phyloP scores from a whole-genome alignment of 1,140 invertebrate species.

The Cotesia chilonis region DNA sequence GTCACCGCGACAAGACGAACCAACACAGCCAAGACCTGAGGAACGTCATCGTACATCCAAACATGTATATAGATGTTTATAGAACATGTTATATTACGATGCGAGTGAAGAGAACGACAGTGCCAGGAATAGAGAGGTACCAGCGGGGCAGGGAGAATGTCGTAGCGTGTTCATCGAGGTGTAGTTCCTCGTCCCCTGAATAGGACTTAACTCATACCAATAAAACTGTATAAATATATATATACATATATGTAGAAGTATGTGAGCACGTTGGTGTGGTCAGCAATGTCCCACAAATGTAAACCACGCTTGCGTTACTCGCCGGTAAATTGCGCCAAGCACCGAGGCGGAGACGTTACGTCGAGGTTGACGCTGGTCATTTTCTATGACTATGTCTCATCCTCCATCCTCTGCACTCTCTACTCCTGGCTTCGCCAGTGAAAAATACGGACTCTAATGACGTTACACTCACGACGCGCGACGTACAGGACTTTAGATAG shows the following conservation, averaged over 20 bases:
- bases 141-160: slow-evolving; percentile 58
- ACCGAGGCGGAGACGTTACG: slow-evolving; percentile 16
- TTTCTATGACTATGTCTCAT: slow-evolving; percentile 2
- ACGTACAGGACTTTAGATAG: slow-evolving; percentile 15
- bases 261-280: slow-evolving; percentile 51
- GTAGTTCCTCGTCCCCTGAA: slow-evolving; percentile 64
- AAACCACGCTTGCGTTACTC: slow-evolving; percentile 56
- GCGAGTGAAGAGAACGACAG: slow-evolving; percentile 46
- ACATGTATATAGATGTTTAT: background rate
- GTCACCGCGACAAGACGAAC: background rate
- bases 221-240: no score
- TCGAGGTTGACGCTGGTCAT: background rate
- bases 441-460: no score
- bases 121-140: slow-evolving; percentile 43
- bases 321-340: slow-evolving; percentile 37
- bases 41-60: slow-evolving; percentile 17
- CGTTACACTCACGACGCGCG: no score
- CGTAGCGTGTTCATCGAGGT: slow-evolving; percentile 65
- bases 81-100: background rate
- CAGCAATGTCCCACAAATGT: slow-evolving; percentile 56
- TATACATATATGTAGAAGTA: no score
- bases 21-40: background rate
- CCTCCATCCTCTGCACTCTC: background rate
- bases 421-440: background rate
- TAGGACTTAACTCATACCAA: slow-evolving; percentile 35